A percentile compares a stretch with the other conserved stretches of the same genome.
phyloP scores from a whole-genome alignment of 2,113 vertebrate species.

The Petrocephalus zakoni region DNA sequence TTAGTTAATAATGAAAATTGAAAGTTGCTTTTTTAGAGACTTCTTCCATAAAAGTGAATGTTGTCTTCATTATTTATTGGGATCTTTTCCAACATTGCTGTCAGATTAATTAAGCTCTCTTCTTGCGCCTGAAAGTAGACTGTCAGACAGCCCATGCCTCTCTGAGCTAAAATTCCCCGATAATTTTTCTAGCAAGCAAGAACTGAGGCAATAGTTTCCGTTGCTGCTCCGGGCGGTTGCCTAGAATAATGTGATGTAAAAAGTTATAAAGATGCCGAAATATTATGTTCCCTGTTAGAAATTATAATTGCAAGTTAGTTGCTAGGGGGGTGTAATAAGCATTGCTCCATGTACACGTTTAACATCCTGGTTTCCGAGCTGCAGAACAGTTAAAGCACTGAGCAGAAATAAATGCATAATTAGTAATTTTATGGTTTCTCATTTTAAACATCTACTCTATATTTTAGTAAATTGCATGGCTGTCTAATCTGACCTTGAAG shows the following conservation, averaged over 20 bases:
- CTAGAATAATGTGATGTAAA: conserved; percentile 1
- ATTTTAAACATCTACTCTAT: background rate
- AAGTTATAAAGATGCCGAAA: conserved; percentile 7
- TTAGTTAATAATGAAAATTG: background rate
- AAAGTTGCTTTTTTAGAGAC: background rate
- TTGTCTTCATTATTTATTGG: background rate
- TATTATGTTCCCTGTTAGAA: conserved; percentile 2
- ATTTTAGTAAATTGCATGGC: background rate
- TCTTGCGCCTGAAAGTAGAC: background rate
- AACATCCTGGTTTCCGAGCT: conserved; percentile 1
- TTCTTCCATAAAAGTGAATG: background rate
- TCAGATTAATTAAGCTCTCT: background rate
- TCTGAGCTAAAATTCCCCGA: background rate
- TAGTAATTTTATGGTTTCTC: background rate
- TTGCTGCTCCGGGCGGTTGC: background rate
- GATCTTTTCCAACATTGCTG: background rate
- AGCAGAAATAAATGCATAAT: conserved; percentile 3
- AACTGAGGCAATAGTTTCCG: background rate
- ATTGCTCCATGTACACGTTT: background rate
- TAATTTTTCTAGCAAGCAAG: background rate
- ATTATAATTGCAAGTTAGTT: conserved; percentile 3
- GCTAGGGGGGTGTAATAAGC: background rate
- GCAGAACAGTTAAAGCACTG: background rate
- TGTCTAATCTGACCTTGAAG: conserved; percentile 13
- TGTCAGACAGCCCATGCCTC: background rate